These are phyloP conservation scores for Gallinago solitaria DNA, from an alignment of 2,797 vertebrate species.

Conservation along the genomic window DNA sequence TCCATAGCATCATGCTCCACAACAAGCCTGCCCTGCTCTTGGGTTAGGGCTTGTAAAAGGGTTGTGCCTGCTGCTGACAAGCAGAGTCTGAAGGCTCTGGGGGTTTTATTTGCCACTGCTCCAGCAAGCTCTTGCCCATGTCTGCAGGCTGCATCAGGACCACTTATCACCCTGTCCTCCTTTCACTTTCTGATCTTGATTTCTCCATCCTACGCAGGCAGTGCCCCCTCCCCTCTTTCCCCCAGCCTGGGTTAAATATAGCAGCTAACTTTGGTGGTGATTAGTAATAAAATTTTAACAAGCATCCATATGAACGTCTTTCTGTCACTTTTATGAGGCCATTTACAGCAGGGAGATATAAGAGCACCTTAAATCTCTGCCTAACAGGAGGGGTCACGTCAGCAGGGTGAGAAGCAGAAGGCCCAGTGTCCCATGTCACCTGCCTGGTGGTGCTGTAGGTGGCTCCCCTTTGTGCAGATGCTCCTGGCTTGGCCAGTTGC, in stretches of 20 bases:
- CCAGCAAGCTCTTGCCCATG: neutral
- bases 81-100: neutral
- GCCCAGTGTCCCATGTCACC: neutral
- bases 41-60: neutral
- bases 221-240: constrained; percentile 20
- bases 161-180: neutral
- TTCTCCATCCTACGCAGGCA: constrained; percentile 19
- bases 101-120: neutral
- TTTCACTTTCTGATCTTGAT: constrained; percentile 34
- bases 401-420: neutral
- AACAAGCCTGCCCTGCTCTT: neutral
- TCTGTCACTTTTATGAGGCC: constrained; percentile 96
- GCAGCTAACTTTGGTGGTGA: constrained; percentile 81
- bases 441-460: neutral
- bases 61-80: neutral
- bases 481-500: neutral
- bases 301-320: constrained; percentile 93
- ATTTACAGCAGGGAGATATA: constrained; percentile 85
- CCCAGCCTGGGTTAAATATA: constrained; percentile 68
- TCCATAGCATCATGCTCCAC: neutral
- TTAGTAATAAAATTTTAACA: constrained; percentile 99
- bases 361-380: constrained; percentile 74
- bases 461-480: neutral
- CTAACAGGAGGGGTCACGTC: constrained; percentile 27
- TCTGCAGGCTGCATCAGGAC: rapidly evolving